Evolutionary conservation across 1,140 invertebrate species (phyloP), one percentile per base, ranked within the genome.

Genomic region (Ceratina japonica): DNA sequence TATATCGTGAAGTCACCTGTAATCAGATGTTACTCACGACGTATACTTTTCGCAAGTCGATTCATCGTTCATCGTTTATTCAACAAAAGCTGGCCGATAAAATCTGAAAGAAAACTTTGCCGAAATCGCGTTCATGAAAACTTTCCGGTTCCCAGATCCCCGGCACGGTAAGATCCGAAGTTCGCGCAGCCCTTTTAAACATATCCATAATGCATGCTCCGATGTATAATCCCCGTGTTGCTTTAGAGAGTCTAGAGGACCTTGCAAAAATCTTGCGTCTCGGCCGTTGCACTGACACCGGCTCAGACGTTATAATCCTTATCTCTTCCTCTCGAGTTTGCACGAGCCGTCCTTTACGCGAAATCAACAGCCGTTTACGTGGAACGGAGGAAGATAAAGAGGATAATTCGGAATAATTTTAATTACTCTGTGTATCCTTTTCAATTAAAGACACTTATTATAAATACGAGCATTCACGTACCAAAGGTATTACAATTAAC

Each of bases 261-360:
- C 37, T 70, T 18, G 24, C 24, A 61, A 70, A 69, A 77, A 77
- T 62, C 75, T 58, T 61, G 65, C 66, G 16, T 18, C 54, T 49
- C 54, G 52, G 3, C 44, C 22, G 20, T 5, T 7, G 49, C 27
- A 44, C 61, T 20, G 73, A 75, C 68, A 71, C 75, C 75, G 75
- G 75, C 75, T 78, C 75, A 78, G 69, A 72, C 75, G 51, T 71
- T 64, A 56, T 78, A 78, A 78, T 78, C 75, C 59, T 78, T 71
- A 62, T 64, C 59, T 49, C 22, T 54, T n/a, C 59, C 24, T 73
- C 24, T 63, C 68, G 27, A 62, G 75, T 76, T 70, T 37, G 75
- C 56, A 18, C 66, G 52, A 71, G 49, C 16, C 20, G 49, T 71
- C 62, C 58, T 54, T 72, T 44, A 18, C 49, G 37, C 5, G 37